Base-by-base conservation (phyloP, 2,797 vertebrate genomes). In the Sarcoramphus papa region DNA sequence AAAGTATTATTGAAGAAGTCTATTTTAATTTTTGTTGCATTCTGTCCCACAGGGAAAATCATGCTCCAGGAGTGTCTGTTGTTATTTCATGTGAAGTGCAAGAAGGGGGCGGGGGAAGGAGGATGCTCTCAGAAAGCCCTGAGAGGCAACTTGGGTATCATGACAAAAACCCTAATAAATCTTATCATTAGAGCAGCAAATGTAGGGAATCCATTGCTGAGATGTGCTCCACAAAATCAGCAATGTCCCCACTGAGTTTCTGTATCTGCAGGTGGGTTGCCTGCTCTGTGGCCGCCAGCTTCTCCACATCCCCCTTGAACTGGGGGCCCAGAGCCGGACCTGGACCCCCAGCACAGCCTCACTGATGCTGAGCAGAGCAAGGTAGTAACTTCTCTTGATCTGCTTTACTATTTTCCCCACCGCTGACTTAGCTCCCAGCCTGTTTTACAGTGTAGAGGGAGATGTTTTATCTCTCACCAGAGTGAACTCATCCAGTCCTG, bases 31-130 rank as follows among this genome's bases (percentile, higher is more conserved):
- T 81, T 76, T 59, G 2, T n/a, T 60, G 30, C 11, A 3, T 60
- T 89, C 28, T 77, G 45, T 76, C 56, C 50, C 47, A 19, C 7
- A n/a, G 22, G 5, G 24, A 27, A 53, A 63, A 54, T 47, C 27
- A 23, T 14, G 6, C 22, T 56, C 31, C 23, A 12, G 48, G 28
- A 56, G 12, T 43, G 31, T 59, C 37, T 67, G 35, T 33, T 51
- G 15, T 31, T 83, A 6, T 79, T 84, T 90, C 27, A 12, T 35
- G 12, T 48, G 48, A 82, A 70, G 14, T 33, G 15, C n/a, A 63
- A 45, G 43, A 50, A 85, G 5, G 14, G 25, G 4, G 3, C 0
- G 18, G 20, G 8, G 4, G 14, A 1, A 68, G 9, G 2, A 70
- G 30, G 8, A 67, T 56, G 41, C 7, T 35, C 16, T 84, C 17